These are phyloP conservation scores for Endomychus coccineus DNA, from an alignment of 2,888 invertebrate genomes.

Conservation along the genomic window DNA sequence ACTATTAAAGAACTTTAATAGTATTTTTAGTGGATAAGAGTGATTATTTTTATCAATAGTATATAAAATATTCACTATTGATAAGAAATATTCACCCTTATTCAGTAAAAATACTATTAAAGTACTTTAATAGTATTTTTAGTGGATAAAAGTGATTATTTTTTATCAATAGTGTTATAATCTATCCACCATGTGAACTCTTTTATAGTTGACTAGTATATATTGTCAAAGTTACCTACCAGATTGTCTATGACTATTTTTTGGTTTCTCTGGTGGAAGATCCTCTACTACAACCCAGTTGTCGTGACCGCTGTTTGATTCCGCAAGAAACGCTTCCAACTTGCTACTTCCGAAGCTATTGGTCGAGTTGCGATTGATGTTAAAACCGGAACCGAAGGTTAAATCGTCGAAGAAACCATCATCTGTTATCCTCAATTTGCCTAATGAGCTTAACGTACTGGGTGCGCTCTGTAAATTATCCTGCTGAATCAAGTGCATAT, in stretches of 20 bases:
- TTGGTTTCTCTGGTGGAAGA: slow-evolving; percentile 35
- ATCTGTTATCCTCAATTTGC: slow-evolving; percentile 37
- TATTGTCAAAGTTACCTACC: no score
- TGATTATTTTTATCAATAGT: no score
- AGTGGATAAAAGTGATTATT: no score
- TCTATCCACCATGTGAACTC: no score
- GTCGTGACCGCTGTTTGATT: slow-evolving; percentile 21
- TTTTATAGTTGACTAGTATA: no score
- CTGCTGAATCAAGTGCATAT: slow-evolving; percentile 89
- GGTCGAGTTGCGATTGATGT: slow-evolving; percentile 50
- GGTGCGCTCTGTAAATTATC: slow-evolving; percentile 52
- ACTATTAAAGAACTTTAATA: no score
- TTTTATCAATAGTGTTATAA: no score
- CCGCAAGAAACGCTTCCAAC: slow-evolving; percentile 28
- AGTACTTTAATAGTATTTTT: no score
- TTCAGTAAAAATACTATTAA: no score
- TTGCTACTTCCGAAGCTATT: slow-evolving; percentile 20
- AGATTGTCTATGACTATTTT: slow-evolving; percentile 4
- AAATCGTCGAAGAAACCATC: slow-evolving; percentile 50
- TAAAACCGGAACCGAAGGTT: slow-evolving; percentile 49
- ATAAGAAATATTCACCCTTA: no score
- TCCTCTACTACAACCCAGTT: slow-evolving; percentile 45
- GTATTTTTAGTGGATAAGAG: no score
- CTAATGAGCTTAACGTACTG: slow-evolving; percentile 41
- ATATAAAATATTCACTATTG: no score